Evolutionary conservation across 2,113 vertebrate species (phyloP).

Genomic region (Vidua macroura): DNA sequence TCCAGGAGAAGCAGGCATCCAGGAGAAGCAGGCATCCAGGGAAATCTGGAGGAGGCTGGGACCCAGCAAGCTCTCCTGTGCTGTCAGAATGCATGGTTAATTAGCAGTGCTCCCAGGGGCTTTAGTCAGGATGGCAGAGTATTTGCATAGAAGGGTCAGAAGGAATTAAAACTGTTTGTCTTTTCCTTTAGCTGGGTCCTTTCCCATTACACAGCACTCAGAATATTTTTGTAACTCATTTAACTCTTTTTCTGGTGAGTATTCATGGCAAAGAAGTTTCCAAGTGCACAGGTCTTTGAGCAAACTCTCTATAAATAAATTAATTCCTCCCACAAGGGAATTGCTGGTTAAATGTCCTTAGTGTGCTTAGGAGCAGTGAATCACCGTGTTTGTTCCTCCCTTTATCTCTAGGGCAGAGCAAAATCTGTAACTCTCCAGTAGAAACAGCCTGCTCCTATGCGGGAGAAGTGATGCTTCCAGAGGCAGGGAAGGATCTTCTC

Average conservation of each 20-base stretch:
- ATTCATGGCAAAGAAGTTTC: neutral
- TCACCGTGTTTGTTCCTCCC: neutral
- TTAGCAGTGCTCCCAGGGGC: neutral
- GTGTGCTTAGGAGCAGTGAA: neutral
- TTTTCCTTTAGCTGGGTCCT: neutral
- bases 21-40: neutral
- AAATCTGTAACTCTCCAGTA: neutral
- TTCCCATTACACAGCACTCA: neutral
- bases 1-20: neutral
- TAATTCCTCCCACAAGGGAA: neutral
- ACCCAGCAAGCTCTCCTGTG: neutral
- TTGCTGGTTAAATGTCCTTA: neutral
- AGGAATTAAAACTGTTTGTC: slow-evolving; percentile 47
- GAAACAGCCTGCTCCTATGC: neutral
- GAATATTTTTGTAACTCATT: neutral
- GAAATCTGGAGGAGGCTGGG: neutral
- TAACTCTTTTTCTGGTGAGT: neutral
- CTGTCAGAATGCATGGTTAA: neutral
- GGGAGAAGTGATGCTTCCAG: neutral
- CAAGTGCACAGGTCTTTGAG: neutral
- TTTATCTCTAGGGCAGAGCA: neutral
- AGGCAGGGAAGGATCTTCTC: neutral
- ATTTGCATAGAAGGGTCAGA: slow-evolving; percentile 45
- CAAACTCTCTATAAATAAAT: neutral
- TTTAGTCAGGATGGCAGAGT: neutral